Evolutionary conservation across 2,113 vertebrate species (phyloP), one percentile per base, ranked within the genome.

Genomic region (Myotis lucifugus): DNA sequence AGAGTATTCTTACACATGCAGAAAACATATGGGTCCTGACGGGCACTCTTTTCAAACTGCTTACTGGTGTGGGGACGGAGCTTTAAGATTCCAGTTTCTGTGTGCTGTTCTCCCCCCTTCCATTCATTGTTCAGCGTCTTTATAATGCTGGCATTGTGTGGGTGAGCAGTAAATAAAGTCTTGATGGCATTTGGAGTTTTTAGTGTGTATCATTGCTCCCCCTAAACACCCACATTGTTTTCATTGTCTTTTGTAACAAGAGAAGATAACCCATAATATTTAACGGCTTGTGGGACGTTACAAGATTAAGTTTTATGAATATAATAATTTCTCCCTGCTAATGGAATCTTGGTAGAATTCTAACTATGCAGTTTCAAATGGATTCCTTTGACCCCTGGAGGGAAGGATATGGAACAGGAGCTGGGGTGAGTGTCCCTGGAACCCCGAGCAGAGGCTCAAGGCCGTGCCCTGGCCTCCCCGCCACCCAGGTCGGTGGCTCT

Each of bases 1-100:
- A 93, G 96, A 94, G 76, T 97, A 88, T 92, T 96, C 97, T 95
- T 96, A 76, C 85, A 88, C 67, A 90, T 95, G 94, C 93, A 97
- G 97, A 95, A 97, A 88, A 91, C 88, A 72, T 88, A 96, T 96
- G 90, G 94, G 52, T 85, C 74, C 74, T 96, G 92, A 85, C 0
- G 64, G 90, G 78, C 95, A 59, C n/a, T 54, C 48, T 95, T 96
- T 98, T 93, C 92, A 96, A 88, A 86, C 54, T 95, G 40, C 82
- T 92, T 10, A 6, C 50, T 93, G 88, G 95, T 69, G n/a, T 69
- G 59, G 92, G 18, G 5, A 72, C 37, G 17, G n/a, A 89, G 89
- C 76, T 74, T 77, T 40, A 3, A 87, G 8, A 13, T 40, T 95
- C 70, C 3, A n/a, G 10, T 40, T 95, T 97, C 23, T 72, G 87